These are phyloP conservation scores for Urosaurus nigricauda DNA, from an alignment of 2,797 vertebrate genomes.

Conservation along the genomic window DNA sequence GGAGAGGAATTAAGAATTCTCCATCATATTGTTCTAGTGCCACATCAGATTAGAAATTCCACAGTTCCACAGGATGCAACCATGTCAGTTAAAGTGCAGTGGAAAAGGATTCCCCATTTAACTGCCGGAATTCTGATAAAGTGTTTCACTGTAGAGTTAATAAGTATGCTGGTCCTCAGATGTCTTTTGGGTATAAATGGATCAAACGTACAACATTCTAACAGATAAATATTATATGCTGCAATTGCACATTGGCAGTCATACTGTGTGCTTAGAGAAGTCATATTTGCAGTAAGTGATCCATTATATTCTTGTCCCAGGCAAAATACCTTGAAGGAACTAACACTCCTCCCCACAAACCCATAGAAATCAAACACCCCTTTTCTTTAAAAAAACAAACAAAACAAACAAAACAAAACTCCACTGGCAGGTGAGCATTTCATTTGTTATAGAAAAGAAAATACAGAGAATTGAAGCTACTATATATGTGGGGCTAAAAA, in stretches of 20 bases:
- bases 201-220: background rate
- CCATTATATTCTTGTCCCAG: conserved; percentile 32
- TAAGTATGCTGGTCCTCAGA: background rate
- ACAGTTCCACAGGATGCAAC: too few relatives aligned
- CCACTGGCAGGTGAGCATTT: conserved; percentile 4
- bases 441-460: background rate
- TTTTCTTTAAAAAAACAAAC: background rate
- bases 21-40: too few relatives aligned
- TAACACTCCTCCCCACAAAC: background rate
- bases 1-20: too few relatives aligned
- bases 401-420: too few relatives aligned
- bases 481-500: background rate
- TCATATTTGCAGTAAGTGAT: conserved; percentile 6
- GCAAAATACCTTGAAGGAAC: conserved; percentile 29
- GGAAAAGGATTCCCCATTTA: background rate
- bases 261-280: conserved; percentile 14
- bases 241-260: background rate
- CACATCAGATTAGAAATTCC: too few relatives aligned
- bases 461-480: background rate
- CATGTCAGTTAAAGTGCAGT: too few relatives aligned
- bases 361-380: background rate
- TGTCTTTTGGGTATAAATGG: conserved; percentile 11
- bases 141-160: background rate
- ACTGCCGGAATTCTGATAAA: conserved; percentile 4
- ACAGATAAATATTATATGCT: conserved; percentile 2